These are phyloP conservation scores for Masnerella sp. DNA, from an alignment of 2,888 invertebrate species.

Conservation along the genomic window DNA sequence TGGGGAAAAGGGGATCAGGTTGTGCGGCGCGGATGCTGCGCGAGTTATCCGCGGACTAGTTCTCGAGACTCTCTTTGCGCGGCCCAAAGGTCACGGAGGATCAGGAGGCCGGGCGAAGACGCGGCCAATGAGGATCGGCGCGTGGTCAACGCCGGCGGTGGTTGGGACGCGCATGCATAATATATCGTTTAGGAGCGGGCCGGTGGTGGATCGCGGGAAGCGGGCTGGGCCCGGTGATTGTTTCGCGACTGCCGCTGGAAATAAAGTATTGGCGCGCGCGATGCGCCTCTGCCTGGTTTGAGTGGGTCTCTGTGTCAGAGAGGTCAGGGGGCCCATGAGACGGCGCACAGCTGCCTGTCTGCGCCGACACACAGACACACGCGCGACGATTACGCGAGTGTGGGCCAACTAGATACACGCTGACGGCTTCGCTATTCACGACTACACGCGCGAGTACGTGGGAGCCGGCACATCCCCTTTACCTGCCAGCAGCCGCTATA, in stretches of 20 bases:
- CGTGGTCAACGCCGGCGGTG: slow-evolving; percentile 30
- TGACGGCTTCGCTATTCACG: slow-evolving; percentile 43
- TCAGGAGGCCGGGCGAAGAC: slow-evolving; percentile 71
- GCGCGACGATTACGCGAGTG: slow-evolving; percentile 55
- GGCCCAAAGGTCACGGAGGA: slow-evolving; percentile 67
- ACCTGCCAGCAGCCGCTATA: slow-evolving; percentile 67
- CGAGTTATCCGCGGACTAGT: slow-evolving; percentile 67
- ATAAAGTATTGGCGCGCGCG: slow-evolving; percentile 35
- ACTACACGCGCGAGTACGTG: slow-evolving; percentile 62
- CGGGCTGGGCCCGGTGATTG: slow-evolving; percentile 47
- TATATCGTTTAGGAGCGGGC: slow-evolving; percentile 55
- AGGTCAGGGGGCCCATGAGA: slow-evolving; percentile 71
- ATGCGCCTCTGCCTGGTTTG: slow-evolving; percentile 40
- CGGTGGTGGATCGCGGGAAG: slow-evolving; percentile 28
- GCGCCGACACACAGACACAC: slow-evolving; percentile 30
- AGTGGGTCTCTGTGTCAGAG: slow-evolving; percentile 78
- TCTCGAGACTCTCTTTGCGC: slow-evolving; percentile 63
- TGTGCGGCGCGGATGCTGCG: slow-evolving; percentile 36
- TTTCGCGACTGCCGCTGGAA: slow-evolving; percentile 41
- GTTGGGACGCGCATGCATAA: slow-evolving; percentile 54
- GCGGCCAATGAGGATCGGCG: slow-evolving; percentile 63
- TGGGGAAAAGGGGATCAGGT: slow-evolving; percentile 53
- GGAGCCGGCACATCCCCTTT: slow-evolving; percentile 70
- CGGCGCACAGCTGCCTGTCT: slow-evolving; percentile 58
- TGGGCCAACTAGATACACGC: slow-evolving; percentile 54